These are phyloP conservation scores for Hypanus sabinus DNA, from an alignment of 2,113 vertebrate genomes.

Conservation along the genomic window DNA sequence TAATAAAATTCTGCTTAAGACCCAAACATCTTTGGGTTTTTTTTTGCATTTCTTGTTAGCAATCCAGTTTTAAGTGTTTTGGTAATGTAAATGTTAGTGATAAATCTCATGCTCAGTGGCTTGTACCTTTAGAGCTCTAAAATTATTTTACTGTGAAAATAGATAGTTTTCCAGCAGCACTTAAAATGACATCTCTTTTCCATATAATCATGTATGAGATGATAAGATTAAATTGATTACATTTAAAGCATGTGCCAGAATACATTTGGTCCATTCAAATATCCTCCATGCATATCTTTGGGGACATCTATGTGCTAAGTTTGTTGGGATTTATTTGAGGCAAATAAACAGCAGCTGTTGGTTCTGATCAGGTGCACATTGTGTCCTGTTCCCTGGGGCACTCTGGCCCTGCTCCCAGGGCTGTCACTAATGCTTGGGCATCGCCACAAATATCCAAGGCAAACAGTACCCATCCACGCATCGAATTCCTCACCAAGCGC, in stretches of 20 bases:
- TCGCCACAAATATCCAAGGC: constrained; percentile 14
- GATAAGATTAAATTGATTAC: constrained; percentile 37
- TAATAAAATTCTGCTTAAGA: neutral
- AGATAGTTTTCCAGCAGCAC: neutral
- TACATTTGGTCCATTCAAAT: constrained; percentile 36
- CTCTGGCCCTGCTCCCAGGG: constrained; percentile 29
- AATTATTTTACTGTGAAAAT: constrained; percentile 23
- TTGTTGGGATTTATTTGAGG: constrained; percentile 36
- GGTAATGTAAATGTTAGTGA: constrained; percentile 24
- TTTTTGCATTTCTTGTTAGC: neutral
- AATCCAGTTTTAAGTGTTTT: neutral
- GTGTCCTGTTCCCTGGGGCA: constrained; percentile 26
- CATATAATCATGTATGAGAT: constrained; percentile 36
- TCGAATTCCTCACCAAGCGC: constrained; percentile 35
- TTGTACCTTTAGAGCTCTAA: neutral
- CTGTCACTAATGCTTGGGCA: constrained; percentile 34
- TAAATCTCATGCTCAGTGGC: constrained; percentile 20
- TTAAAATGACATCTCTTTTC: constrained; percentile 25
- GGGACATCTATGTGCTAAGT: constrained; percentile 29
- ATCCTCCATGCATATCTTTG: constrained; percentile 27
- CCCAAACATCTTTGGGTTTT: neutral
- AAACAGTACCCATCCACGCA: constrained; percentile 34
- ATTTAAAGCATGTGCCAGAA: constrained; percentile 38
- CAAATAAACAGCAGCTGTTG: constrained; percentile 34
- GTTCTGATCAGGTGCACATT: constrained; percentile 38